Evolutionary conservation across 2,113 vertebrate species (phyloP).

Genomic region (Zosterops japonicus): DNA sequence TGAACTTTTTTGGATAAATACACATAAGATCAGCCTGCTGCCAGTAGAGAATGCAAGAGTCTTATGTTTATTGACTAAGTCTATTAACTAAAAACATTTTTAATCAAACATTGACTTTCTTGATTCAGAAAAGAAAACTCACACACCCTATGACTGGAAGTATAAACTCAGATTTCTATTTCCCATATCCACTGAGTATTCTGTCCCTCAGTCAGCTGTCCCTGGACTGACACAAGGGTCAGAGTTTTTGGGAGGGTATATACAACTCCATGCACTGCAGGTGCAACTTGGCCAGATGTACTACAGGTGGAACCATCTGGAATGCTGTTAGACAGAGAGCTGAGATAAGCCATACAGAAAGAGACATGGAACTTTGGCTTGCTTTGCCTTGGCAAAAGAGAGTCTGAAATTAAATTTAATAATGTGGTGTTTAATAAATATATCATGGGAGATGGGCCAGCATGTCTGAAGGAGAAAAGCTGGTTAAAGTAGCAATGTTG

Average conservation of each 20-base stretch:
- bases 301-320: neutral
- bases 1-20: neutral
- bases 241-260: neutral
- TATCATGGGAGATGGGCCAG: neutral
- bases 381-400: neutral
- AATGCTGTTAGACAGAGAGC: neutral
- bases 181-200: neutral
- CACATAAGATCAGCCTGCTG: neutral
- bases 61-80: neutral
- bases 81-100: neutral
- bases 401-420: neutral
- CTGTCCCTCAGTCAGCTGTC: neutral
- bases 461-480: neutral
- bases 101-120: neutral
- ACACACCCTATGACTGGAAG: neutral
- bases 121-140: neutral
- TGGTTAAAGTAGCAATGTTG: neutral
- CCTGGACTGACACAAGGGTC: neutral
- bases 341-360: neutral
- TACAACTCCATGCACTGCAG: neutral
- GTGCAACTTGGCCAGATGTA: neutral
- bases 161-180: neutral
- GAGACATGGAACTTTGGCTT: neutral
- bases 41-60: neutral
- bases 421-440: neutral